Base-by-base conservation (phyloP, 2,888 invertebrate species). In the Caenorhabditis becei region DNA sequence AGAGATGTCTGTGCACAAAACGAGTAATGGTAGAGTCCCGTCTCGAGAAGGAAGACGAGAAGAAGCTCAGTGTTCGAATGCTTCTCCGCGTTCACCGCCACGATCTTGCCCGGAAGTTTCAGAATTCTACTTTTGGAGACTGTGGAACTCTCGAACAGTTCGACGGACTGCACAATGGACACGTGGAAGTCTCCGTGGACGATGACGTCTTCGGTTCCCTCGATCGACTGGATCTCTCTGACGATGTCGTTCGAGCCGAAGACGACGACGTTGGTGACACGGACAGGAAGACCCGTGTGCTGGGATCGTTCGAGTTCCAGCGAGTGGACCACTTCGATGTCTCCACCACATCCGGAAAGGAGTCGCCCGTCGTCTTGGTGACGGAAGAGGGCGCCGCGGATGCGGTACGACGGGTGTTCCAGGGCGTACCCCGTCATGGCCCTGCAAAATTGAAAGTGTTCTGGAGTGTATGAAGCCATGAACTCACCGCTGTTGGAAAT, bases 331-430 rank as follows among this genome's bases (percentile, higher is more conserved):
- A 85, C 82, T 72, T 85, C 85, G 23, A 85, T 66, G 69, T 85
- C 82, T 3, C 85, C 85, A n/a, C 85, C 85, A 58, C 85, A 82
- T 0, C 85, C 84, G 41, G 83, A 83, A 24, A 85, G 67, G 23
- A 85, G 63, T 18, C 83, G 53, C 16, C 83, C 85, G 77, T 83
- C 83, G 20, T 77, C 74, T 26, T 79, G 74, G 51, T 83, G 77
- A 54, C 83, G 77, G 67, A 77, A 83, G 51, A 85, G 77, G 51
- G 85, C 85, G 62, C 70, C 79, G 18, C 85, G 70, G 23, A 69
- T 49, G 53, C 79, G 71, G 51, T 82, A 83, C 23, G 77, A 70
- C 23, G 85, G 81, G 20, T 77, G 61, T 54, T 83, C 77, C 58
- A 80, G 77, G 47, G 82, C 77, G 61, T 85, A 85, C 28, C 85